These are phyloP conservation scores for Paguma larvata DNA, from an alignment of 2,797 vertebrate genomes.

Conservation along the genomic window DNA sequence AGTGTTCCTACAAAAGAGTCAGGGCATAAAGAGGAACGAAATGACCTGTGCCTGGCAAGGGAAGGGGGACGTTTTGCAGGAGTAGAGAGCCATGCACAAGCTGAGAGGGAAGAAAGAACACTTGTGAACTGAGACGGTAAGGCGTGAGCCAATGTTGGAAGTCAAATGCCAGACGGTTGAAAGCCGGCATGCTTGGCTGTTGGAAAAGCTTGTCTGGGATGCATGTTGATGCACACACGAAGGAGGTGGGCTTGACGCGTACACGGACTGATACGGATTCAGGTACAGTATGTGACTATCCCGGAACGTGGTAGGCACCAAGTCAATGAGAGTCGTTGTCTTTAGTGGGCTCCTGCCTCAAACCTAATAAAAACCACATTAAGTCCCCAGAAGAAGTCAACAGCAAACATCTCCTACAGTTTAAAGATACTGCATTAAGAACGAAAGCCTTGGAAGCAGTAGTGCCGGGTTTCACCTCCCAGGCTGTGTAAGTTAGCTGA, in stretches of 20 bases:
- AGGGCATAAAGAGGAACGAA: not conserved
- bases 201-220: not conserved
- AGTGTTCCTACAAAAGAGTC: accelerated
- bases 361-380: not conserved
- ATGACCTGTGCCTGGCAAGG: not conserved
- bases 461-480: not conserved
- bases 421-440: not conserved
- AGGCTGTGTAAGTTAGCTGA: not conserved
- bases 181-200: not conserved
- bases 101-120: not conserved
- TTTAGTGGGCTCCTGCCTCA: not conserved
- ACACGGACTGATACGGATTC: too few relatives aligned
- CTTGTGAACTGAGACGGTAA: accelerated
- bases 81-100: accelerated
- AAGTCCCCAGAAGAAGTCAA: not conserved
- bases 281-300: not conserved
- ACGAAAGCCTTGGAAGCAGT: not conserved
- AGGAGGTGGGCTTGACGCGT: accelerated
- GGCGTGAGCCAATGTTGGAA: not conserved
- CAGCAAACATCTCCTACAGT: not conserved
- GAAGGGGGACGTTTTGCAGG: not conserved
- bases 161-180: not conserved
- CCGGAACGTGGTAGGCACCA: not conserved
- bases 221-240: not conserved
- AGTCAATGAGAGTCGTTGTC: not conserved